These are phyloP conservation scores for Falco novaeseelandiae DNA, from an alignment of 2,797 vertebrate species.

Conservation along the genomic window DNA sequence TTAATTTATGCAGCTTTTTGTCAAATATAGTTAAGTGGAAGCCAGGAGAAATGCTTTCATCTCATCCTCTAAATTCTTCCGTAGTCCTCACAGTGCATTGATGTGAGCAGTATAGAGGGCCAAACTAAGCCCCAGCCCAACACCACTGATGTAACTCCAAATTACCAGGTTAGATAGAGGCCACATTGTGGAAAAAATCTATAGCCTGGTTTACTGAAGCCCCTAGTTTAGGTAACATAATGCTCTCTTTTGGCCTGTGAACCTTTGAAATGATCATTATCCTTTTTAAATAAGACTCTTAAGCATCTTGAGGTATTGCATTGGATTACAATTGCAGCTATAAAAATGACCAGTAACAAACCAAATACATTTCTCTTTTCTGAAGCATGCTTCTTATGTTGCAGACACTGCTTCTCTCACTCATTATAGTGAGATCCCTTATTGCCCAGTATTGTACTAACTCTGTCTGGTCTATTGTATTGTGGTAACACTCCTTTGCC, in stretches of 20 bases:
- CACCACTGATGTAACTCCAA: neutral
- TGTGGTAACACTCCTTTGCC: conserved; percentile 57
- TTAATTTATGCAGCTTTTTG: neutral
- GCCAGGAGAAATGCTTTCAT: neutral
- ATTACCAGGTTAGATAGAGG: neutral
- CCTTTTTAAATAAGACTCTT: conserved; percentile 6
- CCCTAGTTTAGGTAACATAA: neutral
- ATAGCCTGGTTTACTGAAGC: neutral
- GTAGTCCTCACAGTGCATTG: neutral
- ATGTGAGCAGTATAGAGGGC: neutral
- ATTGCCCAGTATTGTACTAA: conserved; percentile 64
- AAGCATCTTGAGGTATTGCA: neutral
- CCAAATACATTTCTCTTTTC: conserved; percentile 43
- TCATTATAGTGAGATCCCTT: conserved; percentile 53
- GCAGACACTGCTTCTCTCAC: conserved; percentile 34
- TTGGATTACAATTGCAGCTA: conserved; percentile 28
- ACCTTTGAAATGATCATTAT: conserved; percentile 27
- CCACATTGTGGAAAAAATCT: neutral
- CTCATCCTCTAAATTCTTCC: neutral
- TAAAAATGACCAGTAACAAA: conserved; percentile 48
- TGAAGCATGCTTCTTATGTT: conserved; percentile 58
- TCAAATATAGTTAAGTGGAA: neutral
- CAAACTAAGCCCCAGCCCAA: neutral
- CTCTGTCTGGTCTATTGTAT: conserved; percentile 64
- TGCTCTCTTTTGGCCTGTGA: conserved; percentile 14